A percentile compares a stretch with the other conserved stretches of the same genome.
Conservation (phyloP, 2,888 invertebrate species). For the Podotricha telesiphe region DNA sequence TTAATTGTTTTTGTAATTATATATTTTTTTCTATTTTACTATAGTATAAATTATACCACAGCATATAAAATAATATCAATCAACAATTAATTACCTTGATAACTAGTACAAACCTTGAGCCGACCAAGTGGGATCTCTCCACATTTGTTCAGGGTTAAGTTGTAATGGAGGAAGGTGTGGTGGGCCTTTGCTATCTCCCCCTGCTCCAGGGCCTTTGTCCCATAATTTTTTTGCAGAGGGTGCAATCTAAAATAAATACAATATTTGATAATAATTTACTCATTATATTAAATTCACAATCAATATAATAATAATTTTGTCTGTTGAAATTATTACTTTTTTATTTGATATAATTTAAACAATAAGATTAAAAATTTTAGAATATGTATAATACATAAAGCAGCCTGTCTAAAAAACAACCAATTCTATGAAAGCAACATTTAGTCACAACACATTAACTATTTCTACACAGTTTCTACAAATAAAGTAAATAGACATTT, state of each 20-base stretch:
- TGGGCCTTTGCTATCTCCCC: slow-evolving; percentile 90
- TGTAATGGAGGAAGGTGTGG: slow-evolving; percentile 89
- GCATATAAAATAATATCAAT: neutral
- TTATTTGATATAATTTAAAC: neutral
- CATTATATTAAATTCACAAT: neutral
- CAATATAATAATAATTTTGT: neutral
- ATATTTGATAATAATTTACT: neutral
- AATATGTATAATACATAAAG: neutral
- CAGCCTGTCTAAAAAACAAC: slow-evolving; percentile 1
- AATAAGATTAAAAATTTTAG: neutral
- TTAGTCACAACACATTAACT: neutral
- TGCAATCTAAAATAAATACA: slow-evolving; percentile 87
- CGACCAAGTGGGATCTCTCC: slow-evolving; percentile 97
- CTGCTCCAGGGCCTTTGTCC: slow-evolving; percentile 89
- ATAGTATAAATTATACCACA: too few relatives aligned
- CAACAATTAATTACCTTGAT: neutral
- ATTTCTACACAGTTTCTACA: neutral
- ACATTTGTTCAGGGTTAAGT: slow-evolving; percentile 90
- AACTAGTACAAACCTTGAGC: slow-evolving; percentile 87
- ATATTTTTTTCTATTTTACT: too few relatives aligned
- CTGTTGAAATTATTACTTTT: neutral
- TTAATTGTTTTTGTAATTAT: too few relatives aligned
- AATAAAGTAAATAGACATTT: neutral
- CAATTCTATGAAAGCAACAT: neutral
- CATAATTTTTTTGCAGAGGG: slow-evolving; percentile 97